Conservation (phyloP, 23 tunicate species). For the Ciona savignyi region DNA sequence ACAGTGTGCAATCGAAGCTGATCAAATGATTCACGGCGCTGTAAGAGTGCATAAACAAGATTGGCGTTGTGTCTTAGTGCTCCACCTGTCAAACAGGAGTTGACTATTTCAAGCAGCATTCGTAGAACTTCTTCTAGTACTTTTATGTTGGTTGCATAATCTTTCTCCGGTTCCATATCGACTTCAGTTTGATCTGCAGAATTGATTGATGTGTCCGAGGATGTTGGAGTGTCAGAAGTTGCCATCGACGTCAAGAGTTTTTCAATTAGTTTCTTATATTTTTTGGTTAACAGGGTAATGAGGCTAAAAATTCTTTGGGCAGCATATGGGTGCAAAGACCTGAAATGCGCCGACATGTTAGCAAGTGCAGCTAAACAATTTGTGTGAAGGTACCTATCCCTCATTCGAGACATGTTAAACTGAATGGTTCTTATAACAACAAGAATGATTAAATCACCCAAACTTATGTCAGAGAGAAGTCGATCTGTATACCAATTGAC, state of each 20-base stretch:
- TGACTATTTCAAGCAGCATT: constrained; percentile 85
- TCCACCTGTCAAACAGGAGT: constrained; percentile 65
- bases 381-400: constrained; percentile 90
- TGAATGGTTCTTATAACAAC: constrained; percentile 65
- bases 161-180: constrained; percentile 35
- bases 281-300: constrained; percentile 41
- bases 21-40: constrained; percentile 41
- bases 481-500: constrained; percentile 89
- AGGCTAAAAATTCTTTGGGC: constrained; percentile 73
- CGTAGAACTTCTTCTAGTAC: constrained; percentile 66
- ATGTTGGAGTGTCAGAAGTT: background rate
- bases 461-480: constrained; percentile 34
- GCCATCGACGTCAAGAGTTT: constrained; percentile 11
- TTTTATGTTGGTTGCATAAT: constrained; percentile 46
- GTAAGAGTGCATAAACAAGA: constrained; percentile 77
- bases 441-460: constrained; percentile 71
- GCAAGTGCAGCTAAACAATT: constrained; percentile 98
- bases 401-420: constrained; percentile 69
- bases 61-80: constrained; percentile 66
- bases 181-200: background rate
- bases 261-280: constrained; percentile 32
- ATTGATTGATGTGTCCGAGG: background rate
- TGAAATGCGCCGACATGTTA: constrained; percentile 79
- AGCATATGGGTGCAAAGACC: constrained; percentile 41
- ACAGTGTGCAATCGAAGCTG: constrained; percentile 30